phyloP scores from a whole-genome alignment of 92 coral and sea anemone genomes.

The Diadumene lineata region DNA sequence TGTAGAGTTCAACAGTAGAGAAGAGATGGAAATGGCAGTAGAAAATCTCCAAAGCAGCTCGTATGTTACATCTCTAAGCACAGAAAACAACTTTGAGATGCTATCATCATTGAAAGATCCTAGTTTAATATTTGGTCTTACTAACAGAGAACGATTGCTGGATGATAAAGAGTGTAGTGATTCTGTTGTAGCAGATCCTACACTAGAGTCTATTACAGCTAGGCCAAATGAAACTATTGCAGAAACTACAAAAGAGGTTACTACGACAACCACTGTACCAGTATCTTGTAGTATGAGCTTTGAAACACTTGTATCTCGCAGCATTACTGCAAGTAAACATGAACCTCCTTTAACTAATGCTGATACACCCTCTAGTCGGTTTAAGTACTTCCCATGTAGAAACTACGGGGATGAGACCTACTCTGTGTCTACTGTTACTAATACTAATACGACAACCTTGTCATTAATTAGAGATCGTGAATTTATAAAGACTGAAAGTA shows the following conservation, averaged over 20 bases:
- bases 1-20: slow-evolving; percentile 56
- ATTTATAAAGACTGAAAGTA: slow-evolving; percentile 11
- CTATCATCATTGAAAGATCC: slow-evolving; percentile 41
- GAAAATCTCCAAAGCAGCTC: slow-evolving; percentile 39
- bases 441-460: slow-evolving; percentile 49
- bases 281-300: slow-evolving; percentile 43
- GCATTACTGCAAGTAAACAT: slow-evolving; percentile 69
- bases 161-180: slow-evolving; percentile 1
- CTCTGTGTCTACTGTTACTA: slow-evolving; percentile 29
- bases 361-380: slow-evolving; percentile 77
- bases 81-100: slow-evolving; percentile 37
- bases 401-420: slow-evolving; percentile 82
- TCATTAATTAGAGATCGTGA: slow-evolving; percentile 69
- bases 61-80: slow-evolving; percentile 13
- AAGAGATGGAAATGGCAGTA: slow-evolving; percentile 35
- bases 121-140: slow-evolving; percentile 29
- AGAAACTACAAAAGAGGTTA: not conserved
- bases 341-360: slow-evolving; percentile 77
- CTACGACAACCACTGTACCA: not conserved
- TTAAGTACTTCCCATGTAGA: slow-evolving; percentile 70
- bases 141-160: slow-evolving; percentile 4
- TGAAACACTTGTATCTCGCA: slow-evolving; percentile 73
- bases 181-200: not conserved
- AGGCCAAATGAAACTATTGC: not conserved
- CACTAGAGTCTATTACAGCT: not conserved